These are phyloP conservation scores for Oreocharis arfaki DNA, from an alignment of 2,113 vertebrate species.

Conservation along the genomic window DNA sequence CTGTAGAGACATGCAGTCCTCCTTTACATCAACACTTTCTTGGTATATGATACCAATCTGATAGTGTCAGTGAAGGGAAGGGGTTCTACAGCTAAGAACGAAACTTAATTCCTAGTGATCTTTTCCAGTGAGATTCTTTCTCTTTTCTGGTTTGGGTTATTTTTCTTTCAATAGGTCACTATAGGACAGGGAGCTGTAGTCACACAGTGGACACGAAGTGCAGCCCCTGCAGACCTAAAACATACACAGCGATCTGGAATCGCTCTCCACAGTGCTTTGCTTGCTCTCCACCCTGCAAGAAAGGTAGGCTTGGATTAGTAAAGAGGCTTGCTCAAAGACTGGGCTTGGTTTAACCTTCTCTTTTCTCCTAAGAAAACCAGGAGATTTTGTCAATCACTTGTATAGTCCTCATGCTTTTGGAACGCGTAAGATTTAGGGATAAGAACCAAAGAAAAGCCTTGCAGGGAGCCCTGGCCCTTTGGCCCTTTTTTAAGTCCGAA, in stretches of 20 bases:
- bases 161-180: slow-evolving; percentile 10
- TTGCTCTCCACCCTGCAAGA: slow-evolving; percentile 50
- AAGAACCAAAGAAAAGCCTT: not conserved
- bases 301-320: not conserved
- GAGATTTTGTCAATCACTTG: not conserved
- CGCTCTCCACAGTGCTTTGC: slow-evolving; percentile 36
- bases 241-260: slow-evolving; percentile 57
- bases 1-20: not conserved
- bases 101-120: not conserved
- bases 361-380: not conserved
- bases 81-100: not conserved
- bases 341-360: not conserved
- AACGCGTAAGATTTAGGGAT: not conserved
- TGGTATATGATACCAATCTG: not conserved
- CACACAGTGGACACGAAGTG: slow-evolving; percentile 28
- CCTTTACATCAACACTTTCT: not conserved
- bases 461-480: not conserved
- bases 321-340: not conserved
- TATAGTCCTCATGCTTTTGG: not conserved
- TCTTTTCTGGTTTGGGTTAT: not conserved
- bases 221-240: slow-evolving; percentile 26
- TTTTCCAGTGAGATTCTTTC: not conserved
- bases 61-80: not conserved
- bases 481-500: not conserved
- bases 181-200: not conserved